A percentile compares a stretch with the other conserved stretches of the same genome.
These are phyloP conservation scores for Oostethus manadensis DNA, from an alignment of 2,113 vertebrate species.

Conservation along the genomic window DNA sequence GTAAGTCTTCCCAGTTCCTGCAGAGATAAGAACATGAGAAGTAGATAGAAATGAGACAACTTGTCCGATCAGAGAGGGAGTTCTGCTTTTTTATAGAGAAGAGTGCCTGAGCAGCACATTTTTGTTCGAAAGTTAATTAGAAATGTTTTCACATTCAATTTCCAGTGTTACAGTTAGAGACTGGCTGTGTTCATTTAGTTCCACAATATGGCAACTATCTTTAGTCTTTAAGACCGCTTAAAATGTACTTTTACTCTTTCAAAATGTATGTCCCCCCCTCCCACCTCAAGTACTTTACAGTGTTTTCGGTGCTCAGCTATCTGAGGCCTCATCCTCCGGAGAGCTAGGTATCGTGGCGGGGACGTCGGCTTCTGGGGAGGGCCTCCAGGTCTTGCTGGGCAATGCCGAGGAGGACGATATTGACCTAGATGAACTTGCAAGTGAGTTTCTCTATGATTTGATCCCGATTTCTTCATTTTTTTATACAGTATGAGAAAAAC, in stretches of 20 bases:
- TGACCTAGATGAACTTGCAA: conserved; percentile 29
- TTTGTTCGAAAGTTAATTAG: conserved; percentile 26
- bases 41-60: no score
- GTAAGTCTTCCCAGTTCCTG: conserved; percentile 52
- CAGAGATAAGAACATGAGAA: no score
- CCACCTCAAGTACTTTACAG: conserved; percentile 41
- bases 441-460: not conserved
- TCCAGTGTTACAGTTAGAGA: conserved; percentile 5
- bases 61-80: not conserved
- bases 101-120: not conserved
- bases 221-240: not conserved
- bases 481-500: no score
- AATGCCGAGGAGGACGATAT: conserved; percentile 53
- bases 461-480: no score
- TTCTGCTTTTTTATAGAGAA: not conserved
- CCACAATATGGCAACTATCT: not conserved
- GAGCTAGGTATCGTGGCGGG: conserved; percentile 40
- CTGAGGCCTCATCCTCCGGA: conserved; percentile 37
- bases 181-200: no score
- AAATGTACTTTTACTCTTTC: no score
- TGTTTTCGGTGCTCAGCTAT: conserved; percentile 31
- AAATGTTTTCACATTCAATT: conserved; percentile 22
- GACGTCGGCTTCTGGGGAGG: conserved; percentile 60
- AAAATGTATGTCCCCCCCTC: no score
- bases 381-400: conserved; percentile 31